Base-by-base conservation (phyloP, 1,140 invertebrate genomes). In the Drosophila ficusphila region DNA sequence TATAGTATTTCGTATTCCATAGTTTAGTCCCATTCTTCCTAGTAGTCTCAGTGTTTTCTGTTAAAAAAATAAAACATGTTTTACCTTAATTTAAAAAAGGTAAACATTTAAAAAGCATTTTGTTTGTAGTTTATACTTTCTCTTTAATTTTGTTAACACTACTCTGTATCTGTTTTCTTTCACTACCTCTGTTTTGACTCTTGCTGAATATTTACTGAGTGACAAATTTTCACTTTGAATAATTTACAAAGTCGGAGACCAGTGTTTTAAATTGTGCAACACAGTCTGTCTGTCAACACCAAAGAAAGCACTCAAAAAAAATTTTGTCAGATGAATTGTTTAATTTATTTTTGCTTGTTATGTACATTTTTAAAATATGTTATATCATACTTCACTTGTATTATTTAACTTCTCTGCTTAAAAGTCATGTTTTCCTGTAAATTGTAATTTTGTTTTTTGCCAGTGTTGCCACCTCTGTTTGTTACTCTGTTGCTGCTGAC, bases 151-250 rank as follows among this genome's bases (percentile, higher is more conserved):
- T 41, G 11, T 42, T 29, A n/a, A n/a, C n/a, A n/a, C n/a, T 9
- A 1, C 48, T 14, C 16, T 33, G 5, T 8, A 11, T 47, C 18
- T 33, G 4, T 21, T 29, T 54, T 54, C 14, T 14, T 18, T 8
- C 16, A n/a, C 25, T 12, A 41, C 12, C 33, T 38, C 56, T 36
- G 16, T 16, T 56, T 60, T 33, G 25, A 56, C 49, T 34, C 12
- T 21, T 54, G 52, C 5, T 56, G 31, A 27, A 58, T 29, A 52
- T 53, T 52, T 29, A 34, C 54, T 23, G 34, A 39, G 36, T 41
- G 52, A 56, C 49, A 39, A 34, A 41, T 56, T 61, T 56, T 38
- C n/a, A 12, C 34, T 3, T 7, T 61, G 36, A 61, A 62, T 61
- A 41, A 61, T 61, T 61, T 56, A 60, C 23, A 9, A 14, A 61